Evolutionary conservation across 2,113 vertebrate genomes (phyloP).

Genomic region (Tylochromis polylepis): DNA sequence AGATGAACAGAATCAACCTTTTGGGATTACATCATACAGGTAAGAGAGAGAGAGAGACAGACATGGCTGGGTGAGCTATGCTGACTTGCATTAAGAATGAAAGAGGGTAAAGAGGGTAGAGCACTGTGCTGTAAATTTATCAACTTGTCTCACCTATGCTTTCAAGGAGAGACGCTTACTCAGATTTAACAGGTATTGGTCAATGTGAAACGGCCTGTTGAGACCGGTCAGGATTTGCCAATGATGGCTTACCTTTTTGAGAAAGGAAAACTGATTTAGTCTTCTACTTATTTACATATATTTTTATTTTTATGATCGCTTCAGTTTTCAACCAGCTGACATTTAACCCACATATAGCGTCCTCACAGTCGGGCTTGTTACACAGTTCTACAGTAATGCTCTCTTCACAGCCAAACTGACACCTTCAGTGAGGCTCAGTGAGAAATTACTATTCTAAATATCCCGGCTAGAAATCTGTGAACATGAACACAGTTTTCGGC

Average conservation of each 20-base stretch:
- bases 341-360: background rate
- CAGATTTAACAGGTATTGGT: background rate
- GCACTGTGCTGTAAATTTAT: background rate
- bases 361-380: background rate
- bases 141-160: background rate
- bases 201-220: background rate
- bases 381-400: background rate
- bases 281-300: no score
- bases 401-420: background rate
- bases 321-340: rapidly evolving
- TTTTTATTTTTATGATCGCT: no score
- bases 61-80: background rate
- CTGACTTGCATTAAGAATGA: background rate
- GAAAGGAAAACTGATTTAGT: no score
- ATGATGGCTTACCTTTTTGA: background rate
- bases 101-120: background rate
- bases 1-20: no score
- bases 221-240: background rate
- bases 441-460: background rate
- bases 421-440: background rate
- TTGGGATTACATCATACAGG: background rate
- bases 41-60: background rate
- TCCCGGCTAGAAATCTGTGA: background rate
- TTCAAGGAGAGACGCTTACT: background rate
- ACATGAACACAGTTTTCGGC: background rate